Evolutionary conservation across 1,140 invertebrate genomes (phyloP).

Genomic region (Zaprionus vittiger): DNA sequence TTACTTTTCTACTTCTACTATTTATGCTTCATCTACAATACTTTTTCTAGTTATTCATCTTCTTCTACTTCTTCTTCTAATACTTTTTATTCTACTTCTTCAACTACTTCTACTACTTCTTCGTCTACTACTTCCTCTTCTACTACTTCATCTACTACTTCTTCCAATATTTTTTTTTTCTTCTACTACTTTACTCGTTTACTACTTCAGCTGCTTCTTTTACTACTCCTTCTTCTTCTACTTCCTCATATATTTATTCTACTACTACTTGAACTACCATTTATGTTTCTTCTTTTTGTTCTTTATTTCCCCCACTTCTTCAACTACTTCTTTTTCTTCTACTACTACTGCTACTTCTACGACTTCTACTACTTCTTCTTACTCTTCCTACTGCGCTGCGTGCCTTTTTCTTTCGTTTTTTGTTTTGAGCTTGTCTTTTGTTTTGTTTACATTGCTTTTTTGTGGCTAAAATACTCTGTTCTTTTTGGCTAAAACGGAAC

Average conservation of each 20-base stretch:
- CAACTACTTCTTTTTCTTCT: not conserved
- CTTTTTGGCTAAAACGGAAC: slow-evolving; percentile 27
- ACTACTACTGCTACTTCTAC: not conserved
- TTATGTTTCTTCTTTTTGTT: not conserved
- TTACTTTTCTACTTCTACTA: too few relatives aligned
- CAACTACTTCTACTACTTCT: not conserved
- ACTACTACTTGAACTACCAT: not conserved
- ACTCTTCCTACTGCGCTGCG: not conserved
- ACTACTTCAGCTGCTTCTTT: too few relatives aligned
- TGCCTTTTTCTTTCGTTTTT: slow-evolving; percentile 28
- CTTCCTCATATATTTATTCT: not conserved
- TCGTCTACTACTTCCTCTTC: too few relatives aligned
- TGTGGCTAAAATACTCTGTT: not conserved
- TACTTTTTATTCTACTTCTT: too few relatives aligned
- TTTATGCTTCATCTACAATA: too few relatives aligned
- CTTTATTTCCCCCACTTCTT: not conserved
- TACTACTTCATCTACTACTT: too few relatives aligned
- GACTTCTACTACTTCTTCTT: not conserved
- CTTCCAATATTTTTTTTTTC: too few relatives aligned
- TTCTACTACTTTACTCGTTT: too few relatives aligned
- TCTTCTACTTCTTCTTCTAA: not conserved
- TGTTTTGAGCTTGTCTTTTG: slow-evolving; percentile 39
- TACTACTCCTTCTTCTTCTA: too few relatives aligned
- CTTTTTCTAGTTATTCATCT: too few relatives aligned
- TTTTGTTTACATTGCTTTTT: slow-evolving; percentile 38